Conservation (phyloP, 2,113 vertebrate species). For the Xerus inauris region DNA sequence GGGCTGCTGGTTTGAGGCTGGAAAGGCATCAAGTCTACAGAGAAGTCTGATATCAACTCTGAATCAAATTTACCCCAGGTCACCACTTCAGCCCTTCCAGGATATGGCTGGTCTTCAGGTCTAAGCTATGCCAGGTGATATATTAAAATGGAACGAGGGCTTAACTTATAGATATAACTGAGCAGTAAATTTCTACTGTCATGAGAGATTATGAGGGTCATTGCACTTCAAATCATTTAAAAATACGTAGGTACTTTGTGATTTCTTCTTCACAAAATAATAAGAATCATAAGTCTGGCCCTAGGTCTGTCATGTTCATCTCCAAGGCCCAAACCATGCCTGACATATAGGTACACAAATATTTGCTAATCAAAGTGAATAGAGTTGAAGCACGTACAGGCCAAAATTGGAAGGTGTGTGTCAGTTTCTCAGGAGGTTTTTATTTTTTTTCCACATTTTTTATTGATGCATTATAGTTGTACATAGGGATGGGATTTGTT, state of each 20-base stretch:
- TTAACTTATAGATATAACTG: not conserved
- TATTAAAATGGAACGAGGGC: slow-evolving; percentile 18
- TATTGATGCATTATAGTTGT: too few species aligned
- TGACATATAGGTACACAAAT: not conserved
- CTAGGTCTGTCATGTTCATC: slow-evolving; percentile 3
- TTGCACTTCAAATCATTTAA: not conserved
- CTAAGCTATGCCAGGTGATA: not conserved
- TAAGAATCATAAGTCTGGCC: not conserved
- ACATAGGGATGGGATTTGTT: too few species aligned
- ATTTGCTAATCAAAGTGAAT: not conserved
- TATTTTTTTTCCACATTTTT: too few species aligned
- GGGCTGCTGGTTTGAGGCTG: not conserved
- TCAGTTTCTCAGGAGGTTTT: not conserved
- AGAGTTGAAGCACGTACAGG: not conserved
- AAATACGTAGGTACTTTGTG: slow-evolving; percentile 31
- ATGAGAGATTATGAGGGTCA: not conserved
- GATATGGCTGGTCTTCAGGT: not conserved
- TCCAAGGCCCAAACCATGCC: not conserved
- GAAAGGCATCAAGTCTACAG: not conserved
- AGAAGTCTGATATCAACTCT: not conserved
- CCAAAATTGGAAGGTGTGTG: not conserved
- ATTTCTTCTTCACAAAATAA: slow-evolving; percentile 25
- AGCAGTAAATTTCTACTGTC: not conserved
- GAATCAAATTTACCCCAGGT: not conserved
- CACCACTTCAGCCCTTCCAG: not conserved